Conservation (phyloP, 1,140 invertebrate species). For the Nomia melanderi region DNA sequence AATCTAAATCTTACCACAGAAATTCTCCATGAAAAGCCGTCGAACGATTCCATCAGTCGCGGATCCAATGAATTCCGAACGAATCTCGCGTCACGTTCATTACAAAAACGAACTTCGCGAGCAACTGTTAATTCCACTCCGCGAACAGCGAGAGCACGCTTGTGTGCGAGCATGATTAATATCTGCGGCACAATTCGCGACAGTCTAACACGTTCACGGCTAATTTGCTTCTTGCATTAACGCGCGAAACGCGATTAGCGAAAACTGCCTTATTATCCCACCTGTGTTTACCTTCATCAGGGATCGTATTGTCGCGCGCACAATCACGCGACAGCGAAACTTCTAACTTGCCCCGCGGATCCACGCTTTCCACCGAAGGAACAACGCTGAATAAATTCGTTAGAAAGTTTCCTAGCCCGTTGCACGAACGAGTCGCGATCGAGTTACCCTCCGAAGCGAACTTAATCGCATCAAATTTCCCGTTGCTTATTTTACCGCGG, state of each 20-base stretch:
- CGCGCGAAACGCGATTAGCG: background rate
- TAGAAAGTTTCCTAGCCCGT: background rate
- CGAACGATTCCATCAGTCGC: no score
- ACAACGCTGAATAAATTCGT: background rate
- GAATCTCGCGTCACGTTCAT: no score
- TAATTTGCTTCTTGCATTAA: background rate
- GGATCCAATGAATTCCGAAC: no score
- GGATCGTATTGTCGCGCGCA: background rate
- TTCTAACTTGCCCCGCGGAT: background rate
- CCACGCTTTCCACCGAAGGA: background rate
- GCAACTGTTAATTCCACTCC: no score
- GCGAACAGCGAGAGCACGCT: background rate
- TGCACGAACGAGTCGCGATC: background rate
- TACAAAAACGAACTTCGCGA: no score
- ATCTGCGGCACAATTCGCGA: background rate
- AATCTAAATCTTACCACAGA: no score
- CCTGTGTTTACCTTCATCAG: background rate
- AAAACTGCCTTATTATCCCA: background rate
- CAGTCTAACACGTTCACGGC: background rate
- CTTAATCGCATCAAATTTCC: conserved; percentile 2
- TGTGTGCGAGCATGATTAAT: background rate
- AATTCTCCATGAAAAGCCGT: no score
- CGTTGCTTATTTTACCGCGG: background rate
- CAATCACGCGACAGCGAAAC: background rate
- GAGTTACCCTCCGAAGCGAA: background rate